Conservation (phyloP, 2,888 invertebrate species). For the Nycteola revayana region DNA sequence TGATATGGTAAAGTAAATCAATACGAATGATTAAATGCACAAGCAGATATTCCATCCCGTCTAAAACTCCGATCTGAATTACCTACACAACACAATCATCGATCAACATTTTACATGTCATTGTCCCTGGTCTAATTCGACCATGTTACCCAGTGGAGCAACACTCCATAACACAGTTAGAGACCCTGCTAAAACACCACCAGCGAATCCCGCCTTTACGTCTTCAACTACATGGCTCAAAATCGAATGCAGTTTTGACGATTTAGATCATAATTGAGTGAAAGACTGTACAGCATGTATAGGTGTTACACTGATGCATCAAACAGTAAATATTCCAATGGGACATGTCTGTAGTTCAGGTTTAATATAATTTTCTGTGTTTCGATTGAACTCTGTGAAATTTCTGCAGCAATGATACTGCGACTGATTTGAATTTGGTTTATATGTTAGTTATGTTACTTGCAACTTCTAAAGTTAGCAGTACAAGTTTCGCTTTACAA, state of each 20-base stretch:
- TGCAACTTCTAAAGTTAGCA: too few species aligned
- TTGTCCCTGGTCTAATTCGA: slow-evolving; percentile 42
- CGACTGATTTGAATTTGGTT: too few species aligned
- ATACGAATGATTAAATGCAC: too few species aligned
- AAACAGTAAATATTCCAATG: slow-evolving; percentile 37
- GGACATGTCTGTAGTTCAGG: slow-evolving; percentile 21
- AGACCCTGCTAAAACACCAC: background rate
- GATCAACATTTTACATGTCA: slow-evolving; percentile 38
- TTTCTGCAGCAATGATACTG: too few species aligned
- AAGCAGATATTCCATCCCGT: too few species aligned
- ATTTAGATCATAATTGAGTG: slow-evolving; percentile 3
- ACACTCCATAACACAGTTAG: slow-evolving; percentile 24
- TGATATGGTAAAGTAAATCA: too few species aligned
- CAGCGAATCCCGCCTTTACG: slow-evolving; percentile 7
- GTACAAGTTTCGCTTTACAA: too few species aligned
- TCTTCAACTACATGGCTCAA: too few species aligned
- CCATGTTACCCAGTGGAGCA: slow-evolving; percentile 33
- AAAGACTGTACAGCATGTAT: slow-evolving; percentile 8
- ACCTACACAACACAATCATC: slow-evolving; percentile 26
- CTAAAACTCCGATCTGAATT: too few species aligned
- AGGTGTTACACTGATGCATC: slow-evolving; percentile 38
- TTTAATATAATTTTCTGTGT: slow-evolving; percentile 16
- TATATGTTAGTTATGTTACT: too few species aligned
- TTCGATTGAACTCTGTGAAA: slow-evolving; percentile 1
- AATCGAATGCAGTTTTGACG: too few species aligned